phyloP scores from a whole-genome alignment of 2,113 vertebrate genomes.

The Calidris pugnax region DNA sequence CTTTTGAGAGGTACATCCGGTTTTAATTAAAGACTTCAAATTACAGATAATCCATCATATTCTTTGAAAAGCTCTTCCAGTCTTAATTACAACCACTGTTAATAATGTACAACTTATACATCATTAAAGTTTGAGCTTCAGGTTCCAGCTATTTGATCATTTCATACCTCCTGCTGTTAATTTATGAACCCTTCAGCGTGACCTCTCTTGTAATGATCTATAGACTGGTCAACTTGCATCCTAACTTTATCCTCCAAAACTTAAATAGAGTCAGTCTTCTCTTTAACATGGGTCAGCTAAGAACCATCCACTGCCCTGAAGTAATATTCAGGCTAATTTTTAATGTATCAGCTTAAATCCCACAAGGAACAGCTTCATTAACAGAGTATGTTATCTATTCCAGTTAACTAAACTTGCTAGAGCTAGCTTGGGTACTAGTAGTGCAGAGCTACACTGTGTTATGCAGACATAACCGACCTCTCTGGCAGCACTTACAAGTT shows the following conservation, averaged over 20 bases:
- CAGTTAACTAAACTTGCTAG: neutral
- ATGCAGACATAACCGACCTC: neutral
- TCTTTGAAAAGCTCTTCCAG: conserved; percentile 1
- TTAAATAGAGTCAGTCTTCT: neutral
- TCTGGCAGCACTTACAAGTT: neutral
- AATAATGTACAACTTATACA: conserved; percentile 44
- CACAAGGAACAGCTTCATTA: conserved; percentile 1
- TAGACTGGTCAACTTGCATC: neutral
- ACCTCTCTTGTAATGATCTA: neutral
- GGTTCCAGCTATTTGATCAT: conserved; percentile 9
- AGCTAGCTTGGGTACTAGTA: neutral
- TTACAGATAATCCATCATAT: conserved; percentile 9
- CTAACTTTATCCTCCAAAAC: neutral
- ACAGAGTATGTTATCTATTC: neutral
- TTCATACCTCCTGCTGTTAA: conserved; percentile 6
- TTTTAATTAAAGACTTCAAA: conserved; percentile 34
- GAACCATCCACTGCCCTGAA: neutral
- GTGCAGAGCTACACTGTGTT: neutral
- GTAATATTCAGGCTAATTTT: conserved; percentile 1
- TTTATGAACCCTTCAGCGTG: neutral
- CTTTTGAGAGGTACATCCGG: neutral
- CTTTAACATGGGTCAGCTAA: neutral
- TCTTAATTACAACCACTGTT: conserved; percentile 41
- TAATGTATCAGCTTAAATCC: neutral
- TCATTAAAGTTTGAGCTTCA: conserved; percentile 26